Evolutionary conservation across 2,888 invertebrate genomes (phyloP).

Genomic region (Luperina testacea): DNA sequence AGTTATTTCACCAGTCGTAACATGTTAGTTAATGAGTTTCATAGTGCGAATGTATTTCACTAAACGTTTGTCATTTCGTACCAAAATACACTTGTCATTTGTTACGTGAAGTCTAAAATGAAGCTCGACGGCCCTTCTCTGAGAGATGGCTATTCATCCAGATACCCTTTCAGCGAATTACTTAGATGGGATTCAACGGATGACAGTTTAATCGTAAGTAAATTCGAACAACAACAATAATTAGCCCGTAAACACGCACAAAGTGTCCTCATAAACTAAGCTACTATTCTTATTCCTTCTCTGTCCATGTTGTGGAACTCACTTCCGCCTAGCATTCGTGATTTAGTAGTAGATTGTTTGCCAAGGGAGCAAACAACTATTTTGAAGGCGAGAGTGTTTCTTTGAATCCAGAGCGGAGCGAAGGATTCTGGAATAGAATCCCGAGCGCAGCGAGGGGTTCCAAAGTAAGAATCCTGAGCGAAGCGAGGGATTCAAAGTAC

Average conservation of each 20-base stretch:
- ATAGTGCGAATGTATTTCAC: conserved; percentile 28
- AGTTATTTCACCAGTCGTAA: conserved; percentile 30
- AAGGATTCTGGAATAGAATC: too few species aligned
- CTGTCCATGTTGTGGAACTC: too few species aligned
- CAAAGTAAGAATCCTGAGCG: too few species aligned
- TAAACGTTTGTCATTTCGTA: conserved; percentile 54
- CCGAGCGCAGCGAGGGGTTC: too few species aligned
- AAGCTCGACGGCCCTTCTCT: conserved; percentile 52
- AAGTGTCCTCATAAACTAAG: not conserved
- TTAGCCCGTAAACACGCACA: conserved; percentile 2
- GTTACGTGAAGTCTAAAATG: conserved; percentile 59
- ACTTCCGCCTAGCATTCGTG: too few species aligned
- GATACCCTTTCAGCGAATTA: conserved; percentile 66
- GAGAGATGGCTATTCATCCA: conserved; percentile 57
- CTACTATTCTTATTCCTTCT: too few species aligned
- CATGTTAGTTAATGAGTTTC: conserved; percentile 48
- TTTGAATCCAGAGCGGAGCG: too few species aligned
- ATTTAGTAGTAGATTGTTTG: too few species aligned
- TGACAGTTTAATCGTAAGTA: conserved; percentile 45
- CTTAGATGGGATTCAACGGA: conserved; percentile 48
- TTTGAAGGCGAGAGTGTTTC: too few species aligned
- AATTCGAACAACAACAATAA: conserved; percentile 31
- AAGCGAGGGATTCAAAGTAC: too few species aligned
- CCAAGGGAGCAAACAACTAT: too few species aligned
- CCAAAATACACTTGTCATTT: conserved; percentile 55